A percentile compares a stretch with the other conserved stretches of the same genome.
These are phyloP conservation scores for Machimus atricapillus DNA, from an alignment of 2,888 invertebrate species.

Conservation along the genomic window DNA sequence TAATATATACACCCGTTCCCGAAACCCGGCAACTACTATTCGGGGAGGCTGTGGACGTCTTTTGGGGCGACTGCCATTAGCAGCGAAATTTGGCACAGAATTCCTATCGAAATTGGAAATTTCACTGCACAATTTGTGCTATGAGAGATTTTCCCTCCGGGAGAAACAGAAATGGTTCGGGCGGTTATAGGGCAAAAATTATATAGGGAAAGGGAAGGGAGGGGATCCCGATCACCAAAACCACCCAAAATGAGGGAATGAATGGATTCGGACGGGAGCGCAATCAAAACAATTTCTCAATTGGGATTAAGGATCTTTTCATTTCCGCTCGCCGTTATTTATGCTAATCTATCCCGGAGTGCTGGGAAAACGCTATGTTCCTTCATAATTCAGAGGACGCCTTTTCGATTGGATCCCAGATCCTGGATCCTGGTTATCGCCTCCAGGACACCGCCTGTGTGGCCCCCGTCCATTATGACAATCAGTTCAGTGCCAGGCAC, in stretches of 20 bases:
- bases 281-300: slow-evolving; percentile 38
- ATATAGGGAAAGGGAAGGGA: background rate
- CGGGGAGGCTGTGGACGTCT: background rate
- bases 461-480: background rate
- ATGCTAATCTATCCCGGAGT: slow-evolving; percentile 10
- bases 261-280: background rate
- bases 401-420: background rate
- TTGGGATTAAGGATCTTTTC: slow-evolving; percentile 26
- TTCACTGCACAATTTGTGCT: slow-evolving; percentile 9
- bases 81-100: slow-evolving; percentile 26
- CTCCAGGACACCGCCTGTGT: background rate
- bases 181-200: background rate
- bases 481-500: background rate
- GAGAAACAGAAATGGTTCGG: background rate
- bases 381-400: background rate
- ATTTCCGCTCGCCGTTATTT: slow-evolving; percentile 17
- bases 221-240: background rate
- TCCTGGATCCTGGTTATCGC: background rate
- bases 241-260: slow-evolving; percentile 3
- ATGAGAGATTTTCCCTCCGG: background rate
- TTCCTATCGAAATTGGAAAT: slow-evolving; percentile 22
- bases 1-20: slow-evolving; percentile 20
- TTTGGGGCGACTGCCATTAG: slow-evolving; percentile 8
- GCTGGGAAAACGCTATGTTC: background rate
- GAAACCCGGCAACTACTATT: background rate